Base-by-base conservation (phyloP, 1,140 invertebrate species). In the Triops longicaudatus region DNA sequence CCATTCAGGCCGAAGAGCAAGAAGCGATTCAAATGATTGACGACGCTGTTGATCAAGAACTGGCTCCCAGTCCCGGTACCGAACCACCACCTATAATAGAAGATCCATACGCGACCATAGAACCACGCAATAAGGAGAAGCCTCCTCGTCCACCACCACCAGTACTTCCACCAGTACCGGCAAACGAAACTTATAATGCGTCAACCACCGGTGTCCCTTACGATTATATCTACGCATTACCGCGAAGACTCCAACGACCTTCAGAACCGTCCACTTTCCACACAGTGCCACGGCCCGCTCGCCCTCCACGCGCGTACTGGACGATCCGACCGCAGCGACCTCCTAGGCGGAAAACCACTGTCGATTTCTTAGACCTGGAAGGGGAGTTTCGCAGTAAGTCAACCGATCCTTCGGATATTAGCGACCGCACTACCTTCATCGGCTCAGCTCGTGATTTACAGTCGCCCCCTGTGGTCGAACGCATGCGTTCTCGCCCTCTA, bases 321-420 rank as follows among this genome's bases (percentile, higher is more conserved):
- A 78, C 78, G 9, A 76, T 78, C 28, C 22, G 78, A 42, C 78
- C 78, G 12, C 74, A 78, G 26, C 78, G 78, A 72, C 78, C 78
- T n/a, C 73, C 77, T 26, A 11, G 78, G 41, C 73, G 72, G 26
- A 28, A 73, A n/a, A 75, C 37, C 17, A 75, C n/a, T 6, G 37
- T 43, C 14, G 37, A 27, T 12, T 28, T 44, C 42, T 41, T 43
- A 75, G 37, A 75, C 5, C 14, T 75, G 26, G 74, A 75, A 26
- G 74, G 27, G 12, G 37, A 75, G 7, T 14, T 41, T 14, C 11
- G 0, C 37, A 63, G n/a, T 44, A 75, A 17, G 1, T 75, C 37
- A 44, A 42, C 50, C 6, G 50, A 63, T 63, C 50, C 14, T 63
- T 63, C n/a, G 50, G 50, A 63, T 6, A 63, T n/a, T 22, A 63